phyloP scores from a whole-genome alignment of 2,888 invertebrate species.

The Dicranocentrus wangi region DNA sequence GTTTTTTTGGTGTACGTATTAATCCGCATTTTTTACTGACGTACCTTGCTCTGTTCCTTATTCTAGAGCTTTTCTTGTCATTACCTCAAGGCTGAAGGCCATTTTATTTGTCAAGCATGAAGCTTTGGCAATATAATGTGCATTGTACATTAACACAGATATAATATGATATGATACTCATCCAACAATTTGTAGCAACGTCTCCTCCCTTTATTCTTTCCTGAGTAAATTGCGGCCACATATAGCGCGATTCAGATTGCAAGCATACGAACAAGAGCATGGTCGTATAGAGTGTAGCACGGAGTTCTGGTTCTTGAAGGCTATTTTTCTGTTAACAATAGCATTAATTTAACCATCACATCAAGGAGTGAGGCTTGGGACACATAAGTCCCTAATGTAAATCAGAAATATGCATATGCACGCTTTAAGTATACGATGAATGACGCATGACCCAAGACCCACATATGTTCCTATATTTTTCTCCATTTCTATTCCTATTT shows the following conservation, averaged over 20 bases:
- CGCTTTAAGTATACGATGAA: neutral
- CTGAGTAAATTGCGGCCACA: conserved; percentile 26
- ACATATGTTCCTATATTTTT: too few species aligned
- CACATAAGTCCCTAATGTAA: conserved; percentile 40
- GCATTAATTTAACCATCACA: conserved; percentile 55
- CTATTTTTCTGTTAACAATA: conserved; percentile 57
- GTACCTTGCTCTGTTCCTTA: neutral
- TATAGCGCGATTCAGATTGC: neutral
- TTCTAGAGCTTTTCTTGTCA: conserved; percentile 10
- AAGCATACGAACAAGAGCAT: conserved; percentile 29
- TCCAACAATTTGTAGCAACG: conserved; percentile 42
- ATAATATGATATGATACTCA: conserved; percentile 40
- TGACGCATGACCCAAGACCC: neutral
- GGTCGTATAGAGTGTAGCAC: conserved; percentile 9
- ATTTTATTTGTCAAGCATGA: conserved; percentile 47
- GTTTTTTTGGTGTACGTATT: neutral
- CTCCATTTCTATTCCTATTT: neutral
- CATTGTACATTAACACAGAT: conserved; percentile 4
- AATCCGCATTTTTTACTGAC: neutral
- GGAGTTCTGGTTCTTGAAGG: conserved; percentile 51
- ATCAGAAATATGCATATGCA: conserved; percentile 6
- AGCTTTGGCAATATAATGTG: neutral
- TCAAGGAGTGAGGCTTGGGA: conserved; percentile 20
- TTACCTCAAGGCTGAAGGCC: conserved; percentile 37
- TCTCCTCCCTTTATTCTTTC: conserved; percentile 57